Conservation (phyloP, 2,797 vertebrate species). For the Macroramphosus scolopax region DNA sequence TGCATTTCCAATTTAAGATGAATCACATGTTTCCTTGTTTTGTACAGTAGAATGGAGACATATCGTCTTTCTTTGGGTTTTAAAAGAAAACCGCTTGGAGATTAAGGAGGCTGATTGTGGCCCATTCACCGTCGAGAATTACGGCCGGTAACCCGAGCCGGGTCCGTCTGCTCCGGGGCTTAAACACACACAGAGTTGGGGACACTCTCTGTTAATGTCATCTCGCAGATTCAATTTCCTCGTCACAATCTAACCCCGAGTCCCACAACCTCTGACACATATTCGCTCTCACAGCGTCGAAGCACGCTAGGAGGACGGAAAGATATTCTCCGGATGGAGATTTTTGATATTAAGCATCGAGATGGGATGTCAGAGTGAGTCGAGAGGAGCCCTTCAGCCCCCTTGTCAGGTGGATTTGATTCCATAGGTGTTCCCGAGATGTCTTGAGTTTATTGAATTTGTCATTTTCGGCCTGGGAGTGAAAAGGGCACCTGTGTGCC, state of each 20-base stretch:
- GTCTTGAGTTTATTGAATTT: conserved; percentile 82
- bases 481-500: conserved; percentile 76
- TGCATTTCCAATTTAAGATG: conserved; percentile 77
- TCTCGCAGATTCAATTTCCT: conserved; percentile 89
- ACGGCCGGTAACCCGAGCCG: conserved; percentile 87
- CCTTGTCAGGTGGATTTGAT: conserved; percentile 70
- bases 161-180: conserved; percentile 82
- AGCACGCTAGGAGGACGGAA: conserved; percentile 60
- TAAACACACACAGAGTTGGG: conserved; percentile 77
- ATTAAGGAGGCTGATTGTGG: conserved; percentile 88
- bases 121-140: conserved; percentile 85
- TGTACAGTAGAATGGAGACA: conserved; percentile 81
- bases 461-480: conserved; percentile 81
- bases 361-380: conserved; percentile 64
- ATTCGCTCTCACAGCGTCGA: conserved; percentile 62
- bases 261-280: conserved; percentile 71
- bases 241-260: conserved; percentile 82
- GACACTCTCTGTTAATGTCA: conserved; percentile 89
- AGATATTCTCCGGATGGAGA: conserved; percentile 43
- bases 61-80: conserved; percentile 83
- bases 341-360: conserved; percentile 67
- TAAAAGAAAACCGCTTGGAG: conserved; percentile 80
- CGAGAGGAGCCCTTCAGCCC: conserved; percentile 65
- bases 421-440: conserved; percentile 71
- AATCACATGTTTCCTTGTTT: conserved; percentile 76